Conservation (phyloP, 2,888 invertebrate species). For the Conops quadrifasciatus region DNA sequence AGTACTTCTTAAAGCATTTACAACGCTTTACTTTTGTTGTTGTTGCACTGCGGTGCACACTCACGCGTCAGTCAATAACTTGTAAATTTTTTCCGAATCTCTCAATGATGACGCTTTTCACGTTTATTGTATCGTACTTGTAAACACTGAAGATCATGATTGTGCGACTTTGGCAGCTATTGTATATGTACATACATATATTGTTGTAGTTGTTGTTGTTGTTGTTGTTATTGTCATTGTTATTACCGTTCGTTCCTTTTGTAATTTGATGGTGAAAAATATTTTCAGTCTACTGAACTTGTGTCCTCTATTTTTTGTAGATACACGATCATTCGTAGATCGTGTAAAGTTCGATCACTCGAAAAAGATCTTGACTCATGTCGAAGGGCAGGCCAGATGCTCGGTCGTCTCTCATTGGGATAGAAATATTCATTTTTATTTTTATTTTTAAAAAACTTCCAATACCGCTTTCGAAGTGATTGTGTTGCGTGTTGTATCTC, state of each 20-base stretch:
- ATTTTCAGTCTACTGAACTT: constrained; percentile 59
- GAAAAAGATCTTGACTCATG: not conserved
- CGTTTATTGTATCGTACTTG: not conserved
- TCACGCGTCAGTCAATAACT: constrained; percentile 17
- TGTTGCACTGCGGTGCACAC: not conserved
- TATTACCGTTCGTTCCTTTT: constrained; percentile 46
- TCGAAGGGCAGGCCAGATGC: not conserved
- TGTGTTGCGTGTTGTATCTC: not conserved
- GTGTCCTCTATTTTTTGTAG: constrained; percentile 52
- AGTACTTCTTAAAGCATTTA: not conserved
- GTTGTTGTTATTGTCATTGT: constrained; percentile 36
- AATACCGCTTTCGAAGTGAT: too few species aligned
- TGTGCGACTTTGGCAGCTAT: not conserved
- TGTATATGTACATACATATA: not conserved
- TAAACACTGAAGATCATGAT: not conserved
- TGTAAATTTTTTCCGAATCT: constrained; percentile 11
- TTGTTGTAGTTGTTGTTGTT: constrained; percentile 21
- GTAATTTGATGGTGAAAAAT: constrained; percentile 41
- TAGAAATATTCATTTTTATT: not conserved
- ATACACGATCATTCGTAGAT: not conserved
- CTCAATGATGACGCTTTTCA: constrained; percentile 19
- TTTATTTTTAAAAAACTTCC: not conserved
- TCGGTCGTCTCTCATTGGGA: too few species aligned
- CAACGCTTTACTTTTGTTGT: not conserved
- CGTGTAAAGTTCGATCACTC: not conserved